phyloP scores from a whole-genome alignment of 2,888 invertebrate species.

The Oconnorella tubifera region DNA sequence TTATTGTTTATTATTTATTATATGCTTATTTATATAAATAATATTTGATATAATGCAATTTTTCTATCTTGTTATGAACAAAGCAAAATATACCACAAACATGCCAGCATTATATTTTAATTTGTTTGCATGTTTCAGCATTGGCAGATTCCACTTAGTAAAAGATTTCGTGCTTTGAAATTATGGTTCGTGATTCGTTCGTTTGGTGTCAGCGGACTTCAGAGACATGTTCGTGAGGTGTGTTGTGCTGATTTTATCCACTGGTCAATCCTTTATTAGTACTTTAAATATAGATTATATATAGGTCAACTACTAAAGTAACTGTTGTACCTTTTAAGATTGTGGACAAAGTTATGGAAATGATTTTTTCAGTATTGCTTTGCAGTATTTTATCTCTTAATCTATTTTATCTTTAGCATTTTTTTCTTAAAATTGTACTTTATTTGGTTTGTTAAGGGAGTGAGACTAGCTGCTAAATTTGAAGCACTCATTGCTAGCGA shows the following conservation, averaged over 20 bases:
- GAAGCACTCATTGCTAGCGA: conserved; percentile 81
- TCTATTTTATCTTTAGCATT: no score
- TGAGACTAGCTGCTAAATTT: conserved; percentile 82
- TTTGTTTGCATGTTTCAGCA: no score
- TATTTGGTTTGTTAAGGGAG: conserved; percentile 64
- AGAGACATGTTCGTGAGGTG: conserved; percentile 87
- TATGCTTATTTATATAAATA: no score
- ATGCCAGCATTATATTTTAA: no score
- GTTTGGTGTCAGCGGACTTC: conserved; percentile 83
- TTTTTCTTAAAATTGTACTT: not conserved
- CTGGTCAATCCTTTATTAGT: not conserved
- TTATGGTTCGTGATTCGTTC: conserved; percentile 95
- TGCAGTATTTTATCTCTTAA: no score
- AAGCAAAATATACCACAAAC: no score
- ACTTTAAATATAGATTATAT: not conserved
- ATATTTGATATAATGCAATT: no score
- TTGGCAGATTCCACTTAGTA: conserved; percentile 94
- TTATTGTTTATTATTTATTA: no score
- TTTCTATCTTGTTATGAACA: no score
- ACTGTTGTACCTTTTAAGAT: not conserved
- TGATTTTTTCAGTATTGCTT: no score
- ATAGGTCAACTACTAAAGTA: not conserved
- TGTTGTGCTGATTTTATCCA: no score
- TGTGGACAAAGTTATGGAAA: no score
- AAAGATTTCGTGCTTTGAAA: conserved; percentile 85